Evolutionary conservation across 2,113 vertebrate species (phyloP).

Genomic region (Bubalus kerabau): DNA sequence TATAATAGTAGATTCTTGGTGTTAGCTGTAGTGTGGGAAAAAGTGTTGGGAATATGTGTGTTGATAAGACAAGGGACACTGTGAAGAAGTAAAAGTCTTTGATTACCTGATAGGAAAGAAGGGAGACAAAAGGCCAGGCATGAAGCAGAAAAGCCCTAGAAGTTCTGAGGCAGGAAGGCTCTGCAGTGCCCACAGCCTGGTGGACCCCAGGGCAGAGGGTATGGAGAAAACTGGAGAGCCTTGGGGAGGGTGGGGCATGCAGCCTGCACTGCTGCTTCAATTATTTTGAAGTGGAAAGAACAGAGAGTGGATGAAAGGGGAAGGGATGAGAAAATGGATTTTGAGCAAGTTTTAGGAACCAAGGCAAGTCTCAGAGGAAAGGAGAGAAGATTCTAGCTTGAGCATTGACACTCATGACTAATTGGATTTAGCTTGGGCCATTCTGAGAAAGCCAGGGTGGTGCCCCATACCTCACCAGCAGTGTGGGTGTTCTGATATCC

Average conservation of each 20-base stretch:
- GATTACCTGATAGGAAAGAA: neutral
- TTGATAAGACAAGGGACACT: neutral
- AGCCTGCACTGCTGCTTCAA: fast-evolving
- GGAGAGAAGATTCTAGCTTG: neutral
- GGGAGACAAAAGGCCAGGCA: neutral
- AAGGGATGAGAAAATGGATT: neutral
- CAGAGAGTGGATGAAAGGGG: fast-evolving
- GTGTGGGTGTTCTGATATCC: neutral
- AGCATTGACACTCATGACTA: no score
- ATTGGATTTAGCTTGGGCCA: neutral
- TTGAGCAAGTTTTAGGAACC: neutral
- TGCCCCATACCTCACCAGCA: neutral
- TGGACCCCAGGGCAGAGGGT: no score
- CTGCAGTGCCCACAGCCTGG: fast-evolving
- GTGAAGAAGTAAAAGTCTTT: neutral
- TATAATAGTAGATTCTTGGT: neutral
- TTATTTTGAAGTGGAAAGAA: neutral
- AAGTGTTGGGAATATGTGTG: neutral
- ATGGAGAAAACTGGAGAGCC: no score
- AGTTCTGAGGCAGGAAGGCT: neutral
- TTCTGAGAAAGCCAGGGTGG: neutral
- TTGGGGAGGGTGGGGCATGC: neutral
- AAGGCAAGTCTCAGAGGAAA: neutral
- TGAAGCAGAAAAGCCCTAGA: neutral
- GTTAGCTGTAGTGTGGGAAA: neutral